A percentile compares a stretch with the other conserved stretches of the same genome.
phyloP scores from a whole-genome alignment of 2,113 vertebrate genomes.

The Daboia siamensis region DNA sequence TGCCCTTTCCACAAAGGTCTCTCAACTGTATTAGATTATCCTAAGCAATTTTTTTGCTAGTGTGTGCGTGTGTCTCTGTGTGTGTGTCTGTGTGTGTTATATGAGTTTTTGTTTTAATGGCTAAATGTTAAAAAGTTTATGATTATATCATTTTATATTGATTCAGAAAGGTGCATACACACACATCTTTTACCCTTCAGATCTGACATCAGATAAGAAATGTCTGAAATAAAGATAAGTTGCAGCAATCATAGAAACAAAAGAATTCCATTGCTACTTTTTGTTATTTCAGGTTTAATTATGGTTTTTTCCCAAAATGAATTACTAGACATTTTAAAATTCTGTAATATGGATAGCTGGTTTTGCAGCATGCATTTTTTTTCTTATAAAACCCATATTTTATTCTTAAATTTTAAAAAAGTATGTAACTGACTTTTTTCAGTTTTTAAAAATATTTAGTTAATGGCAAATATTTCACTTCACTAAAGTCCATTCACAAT shows the following conservation, averaged over 20 bases:
- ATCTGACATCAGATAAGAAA: slow-evolving; percentile 19
- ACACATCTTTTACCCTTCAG: slow-evolving; percentile 22
- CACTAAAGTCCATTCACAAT: slow-evolving; percentile 17
- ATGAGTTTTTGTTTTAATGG: slow-evolving; percentile 19
- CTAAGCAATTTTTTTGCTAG: neutral
- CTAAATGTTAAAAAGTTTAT: neutral
- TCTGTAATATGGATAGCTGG: neutral
- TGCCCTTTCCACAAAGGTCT: neutral
- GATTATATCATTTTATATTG: neutral
- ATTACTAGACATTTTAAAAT: neutral
- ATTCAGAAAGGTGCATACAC: slow-evolving; percentile 21
- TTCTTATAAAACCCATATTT: slow-evolving; percentile 21
- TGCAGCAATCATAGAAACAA: slow-evolving; percentile 33
- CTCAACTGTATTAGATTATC: neutral
- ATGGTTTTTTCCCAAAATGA: slow-evolving; percentile 26
- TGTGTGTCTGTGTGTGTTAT: neutral
- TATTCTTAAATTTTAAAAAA: slow-evolving; percentile 22
- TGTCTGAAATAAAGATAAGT: slow-evolving; percentile 10
- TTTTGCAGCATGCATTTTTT: slow-evolving; percentile 14
- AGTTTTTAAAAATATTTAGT: neutral
- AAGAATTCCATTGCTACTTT: neutral
- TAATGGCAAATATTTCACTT: slow-evolving; percentile 49
- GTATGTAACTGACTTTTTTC: neutral
- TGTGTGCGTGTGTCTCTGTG: neutral
- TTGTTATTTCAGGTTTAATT: slow-evolving; percentile 43